A percentile compares a stretch with the other conserved stretches of the same genome.
Conservation (phyloP, 2,797 vertebrate genomes). For the Sparus aurata region DNA sequence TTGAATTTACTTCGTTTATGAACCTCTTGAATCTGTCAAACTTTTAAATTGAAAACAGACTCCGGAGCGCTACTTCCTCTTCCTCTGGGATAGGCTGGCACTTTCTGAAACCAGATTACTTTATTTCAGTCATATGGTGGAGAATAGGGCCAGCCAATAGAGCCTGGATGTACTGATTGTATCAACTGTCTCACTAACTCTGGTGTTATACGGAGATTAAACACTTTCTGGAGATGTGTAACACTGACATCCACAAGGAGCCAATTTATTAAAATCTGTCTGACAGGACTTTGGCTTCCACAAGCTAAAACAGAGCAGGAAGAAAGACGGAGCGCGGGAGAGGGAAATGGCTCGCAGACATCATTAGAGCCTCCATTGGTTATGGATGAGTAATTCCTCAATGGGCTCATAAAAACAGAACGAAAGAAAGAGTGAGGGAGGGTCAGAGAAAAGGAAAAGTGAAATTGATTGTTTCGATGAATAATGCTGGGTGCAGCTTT, state of each 20-base stretch:
- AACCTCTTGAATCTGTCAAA: constrained; percentile 42
- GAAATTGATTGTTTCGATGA: constrained; percentile 67
- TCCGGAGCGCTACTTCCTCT: constrained; percentile 1
- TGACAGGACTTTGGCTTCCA: constrained; percentile 49
- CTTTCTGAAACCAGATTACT: constrained; percentile 51
- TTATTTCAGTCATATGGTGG: constrained; percentile 18
- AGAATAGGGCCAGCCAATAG: constrained; percentile 26
- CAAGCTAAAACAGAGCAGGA: constrained; percentile 23
- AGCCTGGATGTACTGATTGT: constrained; percentile 23
- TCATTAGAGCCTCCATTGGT: constrained; percentile 67
- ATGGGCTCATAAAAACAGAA: constrained; percentile 62
- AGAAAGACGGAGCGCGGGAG: background rate
- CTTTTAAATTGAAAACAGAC: constrained; percentile 51
- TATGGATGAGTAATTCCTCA: constrained; percentile 70
- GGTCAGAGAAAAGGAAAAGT: constrained; percentile 53
- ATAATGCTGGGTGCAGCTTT: constrained; percentile 32
- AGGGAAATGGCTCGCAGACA: constrained; percentile 59
- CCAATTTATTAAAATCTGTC: constrained; percentile 67
- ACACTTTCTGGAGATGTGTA: constrained; percentile 48
- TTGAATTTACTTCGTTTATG: constrained; percentile 32
- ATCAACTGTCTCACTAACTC: constrained; percentile 31
- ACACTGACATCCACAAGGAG: constrained; percentile 63
- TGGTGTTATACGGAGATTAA: constrained; percentile 43
- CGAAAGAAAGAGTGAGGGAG: constrained; percentile 36
- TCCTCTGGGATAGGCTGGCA: constrained; percentile 33